Evolutionary conservation across 1,140 invertebrate species (phyloP), one percentile per base, ranked within the genome.

Genomic region (Eumaeus atala): DNA sequence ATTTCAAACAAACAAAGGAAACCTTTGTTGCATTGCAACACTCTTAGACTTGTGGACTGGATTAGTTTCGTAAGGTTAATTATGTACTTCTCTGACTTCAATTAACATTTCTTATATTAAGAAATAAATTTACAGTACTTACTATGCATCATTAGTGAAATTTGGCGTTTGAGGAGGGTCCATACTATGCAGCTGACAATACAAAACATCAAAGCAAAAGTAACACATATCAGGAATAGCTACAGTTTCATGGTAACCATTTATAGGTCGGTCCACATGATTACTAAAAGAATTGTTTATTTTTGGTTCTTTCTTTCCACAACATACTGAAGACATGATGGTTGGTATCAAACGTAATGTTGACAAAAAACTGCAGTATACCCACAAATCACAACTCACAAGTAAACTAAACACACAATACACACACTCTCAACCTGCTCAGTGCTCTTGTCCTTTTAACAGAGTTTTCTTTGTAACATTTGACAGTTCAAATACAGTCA

Each of bases 151-250:
- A 83, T 98, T 98, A 77, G 95, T 95, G 84, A 98, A 98, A 80
- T 93, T 92, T 48, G 95, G 95, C 62, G 92, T 90, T 85, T 94
- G 95, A 59, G 96, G 97, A 59, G 95, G 93, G 66, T 97, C 95
- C 74, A 96, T 91, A 77, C 94, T 96, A 88, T 98, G 93, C 69
- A 98, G 90, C 89, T 98, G 95, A 85, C 93, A 93, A 87, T 97
- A 96, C 51, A 99, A 91, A 58, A 98, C 96, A 89, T 99, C 97
- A 89, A 98, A 99, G 91, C 97, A 99, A 89, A 95, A 99, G 89
- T 96, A 97, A 82, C 96, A 97, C 97, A 99, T 99, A 86, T 98
- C 96, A 49, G 95, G 93, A 79, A 94, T 92, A 55, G 95, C 95
- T 37, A 98, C 93, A 84, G 92, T 90, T 78, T 88, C 90, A 84